Evolutionary conservation across 2,888 invertebrate species (phyloP), one percentile per base, ranked within the genome.

Genomic region (Synanthedon andrenaeformis): DNA sequence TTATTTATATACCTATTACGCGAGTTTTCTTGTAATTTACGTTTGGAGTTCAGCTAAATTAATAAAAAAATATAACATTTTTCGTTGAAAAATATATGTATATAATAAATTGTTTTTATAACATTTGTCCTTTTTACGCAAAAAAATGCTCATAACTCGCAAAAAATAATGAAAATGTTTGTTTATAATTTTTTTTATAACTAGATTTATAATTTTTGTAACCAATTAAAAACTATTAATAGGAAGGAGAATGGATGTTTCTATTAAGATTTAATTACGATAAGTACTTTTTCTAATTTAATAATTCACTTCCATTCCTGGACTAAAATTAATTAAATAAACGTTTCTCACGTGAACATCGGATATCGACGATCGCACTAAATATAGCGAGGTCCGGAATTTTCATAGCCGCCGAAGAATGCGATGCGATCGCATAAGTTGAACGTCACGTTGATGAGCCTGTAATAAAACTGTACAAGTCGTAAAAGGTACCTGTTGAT

Each of bases 341-440:
- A 58, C 51, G 56, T 68, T 68, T 65, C 67, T 65, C 70, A 72
- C 70, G 70, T 70, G 58, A 76, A 14, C 50, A 48, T 50, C 65
- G 57, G 60, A 69, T 69, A 69, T 71, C 66, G 63, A 56, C 58
- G 62, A 65, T 70, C 61, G 62, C 60, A 65, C 70, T 72, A 74
- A 74, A 75, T 73, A 75, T 76, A 78, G 68, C 66, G 60, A 59
- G 60, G 64, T 61, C 66, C 69, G 67, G 70, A 74, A 76, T 76
- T 70, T 76, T 70, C 62, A 71, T 71, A 63, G 65, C 59, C 41
- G 57, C 57, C 62, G 61, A 67, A 70, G 69, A 72, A 75, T 72
- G 67, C 69, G 67, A 68, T 70, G 62, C 64, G 59, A 57, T 67
- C 62, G 61, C 71, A 72, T 63, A 61, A 67, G 66, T 69, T 60